Percentiles rank a stretch among this genome's conserved stretches.
Evolutionary conservation across 2,888 invertebrate species (phyloP).

Genomic region (Metopia argyrocephala): DNA sequence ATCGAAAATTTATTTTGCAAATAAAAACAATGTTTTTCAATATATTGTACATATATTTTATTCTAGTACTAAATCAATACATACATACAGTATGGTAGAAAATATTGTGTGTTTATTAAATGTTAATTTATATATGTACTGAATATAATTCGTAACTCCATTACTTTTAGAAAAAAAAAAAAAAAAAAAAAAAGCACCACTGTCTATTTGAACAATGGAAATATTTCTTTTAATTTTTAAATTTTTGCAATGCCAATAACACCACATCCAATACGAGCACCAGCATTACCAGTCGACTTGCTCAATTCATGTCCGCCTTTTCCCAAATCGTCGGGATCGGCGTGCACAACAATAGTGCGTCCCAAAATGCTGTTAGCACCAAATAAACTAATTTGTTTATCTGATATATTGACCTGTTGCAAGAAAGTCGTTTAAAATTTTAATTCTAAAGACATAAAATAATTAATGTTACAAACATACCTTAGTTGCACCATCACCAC

Average conservation of each 20-base stretch:
- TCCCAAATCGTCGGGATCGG: conserved; percentile 96
- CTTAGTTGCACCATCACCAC: conserved; percentile 83
- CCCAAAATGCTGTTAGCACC: conserved; percentile 90
- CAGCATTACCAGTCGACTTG: conserved; percentile 96
- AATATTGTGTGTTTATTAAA: not conserved
- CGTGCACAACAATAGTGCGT: conserved; percentile 93
- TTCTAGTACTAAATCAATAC: no score
- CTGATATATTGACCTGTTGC: conserved; percentile 81
- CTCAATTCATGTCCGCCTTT: conserved; percentile 94
- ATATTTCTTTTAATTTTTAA: conserved; percentile 66
- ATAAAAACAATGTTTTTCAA: no score
- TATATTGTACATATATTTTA: no score
- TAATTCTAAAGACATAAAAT: not conserved
- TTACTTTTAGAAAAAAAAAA: not conserved
- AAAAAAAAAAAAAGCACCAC: not conserved
- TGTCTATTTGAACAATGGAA: conserved; percentile 14
- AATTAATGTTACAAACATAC: conserved; percentile 68
- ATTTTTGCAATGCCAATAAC: conserved; percentile 77
- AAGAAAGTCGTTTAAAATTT: not conserved
- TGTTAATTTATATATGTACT: no score
- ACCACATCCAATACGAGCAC: conserved; percentile 81
- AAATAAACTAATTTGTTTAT: conserved; percentile 82
- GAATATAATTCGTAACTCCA: no score
- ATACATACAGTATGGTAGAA: not conserved
- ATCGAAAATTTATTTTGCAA: no score